These are phyloP conservation scores for Zaprionus kolodkinae DNA, from an alignment of 1,140 invertebrate species.

Conservation along the genomic window DNA sequence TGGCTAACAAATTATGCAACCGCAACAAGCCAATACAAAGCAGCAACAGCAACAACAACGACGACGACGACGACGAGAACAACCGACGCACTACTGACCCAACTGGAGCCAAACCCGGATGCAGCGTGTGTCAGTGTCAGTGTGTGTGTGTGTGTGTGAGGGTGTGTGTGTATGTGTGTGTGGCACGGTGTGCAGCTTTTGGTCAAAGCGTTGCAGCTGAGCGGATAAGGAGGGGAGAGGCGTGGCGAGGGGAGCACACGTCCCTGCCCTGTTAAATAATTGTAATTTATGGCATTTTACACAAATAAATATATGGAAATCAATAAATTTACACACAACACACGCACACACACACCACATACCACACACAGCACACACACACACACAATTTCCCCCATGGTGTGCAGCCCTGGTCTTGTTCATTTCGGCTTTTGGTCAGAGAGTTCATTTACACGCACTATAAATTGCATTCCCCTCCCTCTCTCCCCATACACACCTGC, in stretches of 20 bases:
- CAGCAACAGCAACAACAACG: constrained; percentile 37
- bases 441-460: constrained; percentile 61
- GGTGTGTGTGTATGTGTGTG: neutral
- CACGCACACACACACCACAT: neutral
- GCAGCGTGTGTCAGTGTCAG: neutral
- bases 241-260: neutral
- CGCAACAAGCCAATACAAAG: constrained; percentile 48
- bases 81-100: constrained; percentile 64
- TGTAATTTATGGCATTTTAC: constrained; percentile 82
- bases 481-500: neutral
- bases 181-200: neutral
- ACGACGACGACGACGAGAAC: too few relatives aligned
- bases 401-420: constrained; percentile 12
- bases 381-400: constrained; percentile 46
- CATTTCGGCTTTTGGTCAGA: constrained; percentile 59
- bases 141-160: neutral
- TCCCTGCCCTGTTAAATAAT: constrained; percentile 73
- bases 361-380: neutral
- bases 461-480: constrained; percentile 30
- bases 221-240: too few relatives aligned
- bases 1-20: constrained; percentile 80
- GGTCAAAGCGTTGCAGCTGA: neutral
- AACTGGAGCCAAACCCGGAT: constrained; percentile 34
- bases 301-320: constrained; percentile 82
- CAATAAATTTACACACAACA: constrained; percentile 71